Evolutionary conservation across 2,888 invertebrate genomes (phyloP).

Genomic region (Anaspis maculata): DNA sequence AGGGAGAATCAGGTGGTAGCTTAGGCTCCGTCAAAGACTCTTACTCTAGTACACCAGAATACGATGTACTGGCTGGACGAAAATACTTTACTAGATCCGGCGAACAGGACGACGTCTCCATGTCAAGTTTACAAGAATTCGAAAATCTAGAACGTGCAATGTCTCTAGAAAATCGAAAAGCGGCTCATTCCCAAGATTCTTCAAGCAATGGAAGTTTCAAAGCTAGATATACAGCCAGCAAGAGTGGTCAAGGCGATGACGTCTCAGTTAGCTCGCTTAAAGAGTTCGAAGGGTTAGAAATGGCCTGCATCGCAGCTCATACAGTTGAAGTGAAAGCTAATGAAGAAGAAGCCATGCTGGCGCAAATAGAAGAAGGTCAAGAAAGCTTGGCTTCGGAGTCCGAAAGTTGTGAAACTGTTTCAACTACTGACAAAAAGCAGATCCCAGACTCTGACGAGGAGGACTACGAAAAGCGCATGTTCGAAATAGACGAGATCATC

Average conservation of each 20-base stretch:
- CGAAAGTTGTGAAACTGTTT: slow-evolving; percentile 52
- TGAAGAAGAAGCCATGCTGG: slow-evolving; percentile 73
- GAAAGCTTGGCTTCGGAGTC: slow-evolving; percentile 49
- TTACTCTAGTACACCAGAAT: slow-evolving; percentile 86
- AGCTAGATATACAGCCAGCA: slow-evolving; percentile 59
- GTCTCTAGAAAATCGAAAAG: slow-evolving; percentile 66
- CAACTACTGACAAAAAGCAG: slow-evolving; percentile 49
- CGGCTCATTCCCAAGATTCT: slow-evolving; percentile 73
- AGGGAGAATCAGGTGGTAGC: slow-evolving; percentile 73
- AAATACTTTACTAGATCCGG: slow-evolving; percentile 72
- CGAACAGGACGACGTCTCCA: slow-evolving; percentile 88
- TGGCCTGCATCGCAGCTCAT: slow-evolving; percentile 76
- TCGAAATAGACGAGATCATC: slow-evolving; percentile 62
- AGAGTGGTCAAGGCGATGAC: slow-evolving; percentile 74
- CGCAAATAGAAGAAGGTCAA: slow-evolving; percentile 46
- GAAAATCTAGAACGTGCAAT: slow-evolving; percentile 84
- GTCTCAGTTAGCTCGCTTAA: slow-evolving; percentile 79
- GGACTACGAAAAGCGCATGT: slow-evolving; percentile 58
- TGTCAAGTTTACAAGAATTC: slow-evolving; percentile 90
- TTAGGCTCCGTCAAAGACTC: slow-evolving; percentile 74
- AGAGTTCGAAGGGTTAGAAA: slow-evolving; percentile 88
- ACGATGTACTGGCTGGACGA: slow-evolving; percentile 75
- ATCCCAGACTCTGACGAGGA: slow-evolving; percentile 49
- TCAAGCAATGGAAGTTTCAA: slow-evolving; percentile 73
- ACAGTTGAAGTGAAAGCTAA: slow-evolving; percentile 74